Evolutionary conservation across 2,113 vertebrate genomes (phyloP), one percentile per base, ranked within the genome.

Genomic region (Herpetotheres cachinnans): DNA sequence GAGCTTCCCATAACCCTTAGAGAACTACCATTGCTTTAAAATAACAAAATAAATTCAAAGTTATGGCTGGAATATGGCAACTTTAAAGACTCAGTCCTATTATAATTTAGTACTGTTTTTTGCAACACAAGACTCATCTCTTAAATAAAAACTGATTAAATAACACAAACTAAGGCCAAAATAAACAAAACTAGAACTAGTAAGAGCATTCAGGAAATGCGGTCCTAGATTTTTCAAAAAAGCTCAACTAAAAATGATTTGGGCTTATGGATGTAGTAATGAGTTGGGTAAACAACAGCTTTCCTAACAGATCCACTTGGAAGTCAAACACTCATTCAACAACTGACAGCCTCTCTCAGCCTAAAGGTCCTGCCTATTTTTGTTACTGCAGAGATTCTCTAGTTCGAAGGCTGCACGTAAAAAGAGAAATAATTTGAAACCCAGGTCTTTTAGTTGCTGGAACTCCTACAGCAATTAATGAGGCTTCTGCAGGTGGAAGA

Each of bases 121-220:
- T 94, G 80, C 82, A 95, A 95, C 52, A 30, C 73, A 89, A 90
- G 89, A 91, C 84, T 87, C 49, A 46, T 73, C 67, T 95, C 97
- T 97, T 96, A 97, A 97, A 97, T 82, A 91, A 94, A 93, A 93
- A 30, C 49, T 90, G 88, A 95, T 80, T 93, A 94, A 91, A 83
- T 85, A 89, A 78, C 15, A 56, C 38, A 94, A 79, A 26, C 32
- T 52, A 93, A 69, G n/a, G 66, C 92, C 92, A 95, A 89, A 87
- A 76, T 66, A 96, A 97, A 93, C 66, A 92, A 91, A 96, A 77
- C 54, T 66, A 86, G 91, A 90, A 92, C 49, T 80, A 83, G 62
- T 56, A 82, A 85, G 63, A 94, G 84, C 50, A 88, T 73, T 97
- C 94, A 87, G 82, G 95, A 97, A 98, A 92, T 50, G 25, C 78